These are phyloP conservation scores for Torymus auratus DNA, from an alignment of 2,888 invertebrate genomes.

Conservation along the genomic window DNA sequence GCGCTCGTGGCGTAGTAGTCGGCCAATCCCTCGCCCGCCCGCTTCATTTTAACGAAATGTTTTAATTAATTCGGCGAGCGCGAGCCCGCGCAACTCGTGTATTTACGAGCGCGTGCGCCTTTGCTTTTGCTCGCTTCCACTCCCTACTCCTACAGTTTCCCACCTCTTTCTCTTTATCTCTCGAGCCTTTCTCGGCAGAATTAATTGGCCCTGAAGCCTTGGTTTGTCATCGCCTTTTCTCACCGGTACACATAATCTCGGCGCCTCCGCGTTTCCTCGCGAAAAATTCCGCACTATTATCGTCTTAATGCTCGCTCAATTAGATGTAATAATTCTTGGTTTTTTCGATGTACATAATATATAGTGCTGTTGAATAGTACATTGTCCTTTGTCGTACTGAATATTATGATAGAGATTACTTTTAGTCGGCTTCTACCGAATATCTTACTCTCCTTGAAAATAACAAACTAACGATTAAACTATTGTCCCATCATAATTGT, in stretches of 20 bases:
- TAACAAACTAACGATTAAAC: too few species aligned
- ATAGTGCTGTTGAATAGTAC: slow-evolving; percentile 34
- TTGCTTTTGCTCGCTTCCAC: too few species aligned
- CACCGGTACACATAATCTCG: background rate
- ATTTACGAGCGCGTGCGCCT: slow-evolving; percentile 3
- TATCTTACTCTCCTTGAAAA: too few species aligned
- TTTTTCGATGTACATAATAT: background rate
- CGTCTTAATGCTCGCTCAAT: slow-evolving; percentile 40
- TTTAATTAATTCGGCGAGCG: slow-evolving; percentile 63
- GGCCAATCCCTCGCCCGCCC: slow-evolving; percentile 52
- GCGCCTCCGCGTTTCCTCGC: background rate
- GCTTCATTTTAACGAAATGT: slow-evolving; percentile 59
- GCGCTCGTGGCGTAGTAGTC: background rate
- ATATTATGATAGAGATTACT: slow-evolving; percentile 30
- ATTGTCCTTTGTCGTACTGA: slow-evolving; percentile 20
- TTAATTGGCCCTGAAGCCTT: slow-evolving; percentile 25
- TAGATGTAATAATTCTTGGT: slow-evolving; percentile 33
- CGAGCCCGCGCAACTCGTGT: background rate
- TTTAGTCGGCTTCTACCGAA: background rate
- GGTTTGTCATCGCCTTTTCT: slow-evolving; percentile 33
- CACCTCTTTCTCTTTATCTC: background rate
- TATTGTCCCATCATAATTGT: too few species aligned
- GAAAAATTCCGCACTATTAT: slow-evolving; percentile 36
- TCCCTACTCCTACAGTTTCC: background rate
- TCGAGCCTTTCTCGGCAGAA: background rate